Conservation (phyloP, 2,113 vertebrate genomes). For the Prietella phreatophila region DNA sequence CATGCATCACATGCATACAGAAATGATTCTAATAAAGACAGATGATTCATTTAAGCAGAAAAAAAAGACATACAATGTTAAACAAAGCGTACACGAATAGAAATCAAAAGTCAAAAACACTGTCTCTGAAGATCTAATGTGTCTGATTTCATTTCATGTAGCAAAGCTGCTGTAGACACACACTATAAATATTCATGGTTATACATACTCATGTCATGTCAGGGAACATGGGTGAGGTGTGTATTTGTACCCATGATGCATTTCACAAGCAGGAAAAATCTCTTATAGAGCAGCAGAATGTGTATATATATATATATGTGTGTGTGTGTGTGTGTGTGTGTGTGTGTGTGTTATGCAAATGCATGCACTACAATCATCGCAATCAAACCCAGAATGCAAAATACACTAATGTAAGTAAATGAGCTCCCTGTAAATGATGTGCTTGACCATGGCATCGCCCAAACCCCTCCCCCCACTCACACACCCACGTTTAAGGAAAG, state of each 20-base stretch:
- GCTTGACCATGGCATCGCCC: background rate
- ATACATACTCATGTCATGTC: background rate
- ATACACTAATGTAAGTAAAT: constrained; percentile 7
- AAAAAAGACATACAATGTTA: background rate
- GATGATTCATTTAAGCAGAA: background rate
- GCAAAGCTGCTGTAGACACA: background rate
- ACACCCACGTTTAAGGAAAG: constrained; percentile 20
- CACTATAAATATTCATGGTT: background rate
- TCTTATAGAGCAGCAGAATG: background rate
- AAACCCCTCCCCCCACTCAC: too few relatives aligned
- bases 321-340: constrained; percentile 32
- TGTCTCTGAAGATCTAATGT: background rate
- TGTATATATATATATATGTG: background rate
- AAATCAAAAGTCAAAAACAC: background rate
- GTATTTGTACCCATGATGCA: background rate
- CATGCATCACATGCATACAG: too few relatives aligned
- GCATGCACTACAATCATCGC: background rate
- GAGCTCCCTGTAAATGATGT: background rate
- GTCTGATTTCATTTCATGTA: background rate
- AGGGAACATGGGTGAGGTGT: background rate
- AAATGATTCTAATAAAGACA: too few relatives aligned
- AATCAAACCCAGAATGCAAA: background rate
- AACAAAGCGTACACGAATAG: background rate
- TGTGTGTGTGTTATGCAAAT: background rate
- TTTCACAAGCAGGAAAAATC: background rate